Evolutionary conservation across 2,888 invertebrate genomes (phyloP), one percentile per base, ranked within the genome.

Genomic region (Xanthostigma xanthostigma): DNA sequence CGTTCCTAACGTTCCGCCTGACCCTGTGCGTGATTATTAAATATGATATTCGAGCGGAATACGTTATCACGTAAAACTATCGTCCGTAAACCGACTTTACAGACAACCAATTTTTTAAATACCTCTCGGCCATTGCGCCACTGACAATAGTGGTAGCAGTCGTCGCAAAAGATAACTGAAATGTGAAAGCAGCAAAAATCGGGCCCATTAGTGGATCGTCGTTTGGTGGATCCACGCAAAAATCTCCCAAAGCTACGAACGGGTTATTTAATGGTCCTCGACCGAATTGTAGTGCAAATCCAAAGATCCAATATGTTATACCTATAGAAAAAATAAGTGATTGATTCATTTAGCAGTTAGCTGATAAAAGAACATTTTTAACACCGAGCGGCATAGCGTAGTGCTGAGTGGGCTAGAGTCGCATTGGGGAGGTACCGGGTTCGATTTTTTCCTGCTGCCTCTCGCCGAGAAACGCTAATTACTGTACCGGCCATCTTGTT

Each of bases 51-150:
- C n/a, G n/a, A n/a, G n/a, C n/a, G n/a, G n/a, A n/a, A n/a, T n/a
- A n/a, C n/a, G n/a, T n/a, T n/a, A n/a, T n/a, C n/a, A n/a, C n/a
- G n/a, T n/a, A n/a, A n/a, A n/a, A n/a, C n/a, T n/a, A n/a, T n/a
- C n/a, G n/a, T n/a, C n/a, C n/a, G n/a, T n/a, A n/a, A n/a, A n/a
- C n/a, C n/a, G n/a, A n/a, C n/a, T n/a, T n/a, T n/a, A n/a, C n/a
- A 34, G 11, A 27, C 11, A 9, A 5, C 34, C 4, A 34, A 8
- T n/a, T 44, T 17, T 36, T 13, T 10, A 34, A 12, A 58, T 63
- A 88, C 84, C 92, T 78, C 65, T 94, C 94, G 2, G 93, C 92
- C 89, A 94, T 92, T 6, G 93, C 91, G 0, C 94, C 94, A 57
- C 89, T 90, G 0, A 92, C 91, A 50, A 92, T 92, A 0, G 92